Evolutionary conservation across 2,888 invertebrate genomes (phyloP), one percentile per base, ranked within the genome.

Genomic region (Drosophila mimica): DNA sequence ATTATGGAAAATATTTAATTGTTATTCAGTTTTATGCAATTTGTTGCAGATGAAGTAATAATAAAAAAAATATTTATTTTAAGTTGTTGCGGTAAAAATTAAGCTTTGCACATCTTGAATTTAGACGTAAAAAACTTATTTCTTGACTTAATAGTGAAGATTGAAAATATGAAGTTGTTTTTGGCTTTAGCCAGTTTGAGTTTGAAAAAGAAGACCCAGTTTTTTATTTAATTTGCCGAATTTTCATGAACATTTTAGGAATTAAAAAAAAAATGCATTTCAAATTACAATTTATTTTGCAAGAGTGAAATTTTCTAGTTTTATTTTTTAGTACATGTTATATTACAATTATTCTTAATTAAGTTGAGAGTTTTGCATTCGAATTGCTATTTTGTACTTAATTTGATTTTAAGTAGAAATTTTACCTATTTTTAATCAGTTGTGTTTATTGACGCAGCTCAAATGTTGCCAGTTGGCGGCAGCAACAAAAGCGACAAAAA

Each of bases 401-500:
- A 20, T 25, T 25, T 28, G 0, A 28, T 1, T 30, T 17, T n/a
- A 30, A 17, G 11, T 51, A 5, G 11, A 28, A 28, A 48, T 49
- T 48, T 49, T n/a, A 49, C 31, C 31, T 28, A 30, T 34, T 65
- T 65, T 28, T 33, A 33, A 65, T 38, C 17, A 34, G 17, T 46
- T 57, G 11, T 9, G 17, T 49, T 1, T 31, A 57, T 66, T 31
- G 57, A 36, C 11, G 43, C 25, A 67, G n/a, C 43, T 33, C 52
- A 36, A 40, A 59, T 56, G 4, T 57, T 57, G 56, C 38, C 52
- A 34, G 43, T 54, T 36, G 63, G 56, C 74, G 76, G 62, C 78
- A 57, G 25, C 52, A 62, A 57, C 43, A 70, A 71, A 74, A 59
- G 70, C 20, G 7, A 11, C 2, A 15, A 43, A 30, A n/a, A 4